phyloP scores from a whole-genome alignment of 2,797 vertebrate species.

The Onychomys leucogaster region DNA sequence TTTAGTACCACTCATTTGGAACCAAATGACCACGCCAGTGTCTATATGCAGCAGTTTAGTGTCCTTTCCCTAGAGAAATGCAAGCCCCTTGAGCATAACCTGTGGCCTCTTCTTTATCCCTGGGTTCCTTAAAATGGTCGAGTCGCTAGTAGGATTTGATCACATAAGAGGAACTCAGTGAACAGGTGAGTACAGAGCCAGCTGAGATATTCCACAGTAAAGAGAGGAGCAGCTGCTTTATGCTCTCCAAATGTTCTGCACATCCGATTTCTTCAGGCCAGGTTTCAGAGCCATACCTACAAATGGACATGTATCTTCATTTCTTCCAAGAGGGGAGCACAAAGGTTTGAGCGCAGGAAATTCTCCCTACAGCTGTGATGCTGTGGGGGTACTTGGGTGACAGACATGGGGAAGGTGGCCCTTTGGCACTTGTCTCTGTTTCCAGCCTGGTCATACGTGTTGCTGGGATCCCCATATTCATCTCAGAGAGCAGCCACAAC shows the following conservation, averaged over 20 bases:
- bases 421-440: neutral
- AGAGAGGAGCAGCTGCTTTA: neutral
- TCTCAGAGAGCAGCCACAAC: neutral
- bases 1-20: neutral
- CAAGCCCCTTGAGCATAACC: constrained; percentile 3
- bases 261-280: neutral
- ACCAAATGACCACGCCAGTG: neutral
- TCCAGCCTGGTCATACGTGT: neutral
- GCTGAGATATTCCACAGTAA: neutral
- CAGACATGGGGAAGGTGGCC: neutral
- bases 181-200: neutral
- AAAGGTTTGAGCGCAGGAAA: neutral
- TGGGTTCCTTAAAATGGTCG: neutral
- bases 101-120: neutral
- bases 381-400: neutral
- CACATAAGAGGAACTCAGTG: neutral
- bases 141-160: neutral
- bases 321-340: neutral
- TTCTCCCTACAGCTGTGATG: neutral
- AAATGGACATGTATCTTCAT: neutral
- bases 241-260: neutral
- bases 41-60: neutral
- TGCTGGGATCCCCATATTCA: neutral
- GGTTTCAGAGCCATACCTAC: neutral
- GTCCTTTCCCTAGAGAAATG: constrained; percentile 24